Evolutionary conservation across 2,888 invertebrate genomes (phyloP), one percentile per base, ranked within the genome.

Genomic region (Plebejus melissa): DNA sequence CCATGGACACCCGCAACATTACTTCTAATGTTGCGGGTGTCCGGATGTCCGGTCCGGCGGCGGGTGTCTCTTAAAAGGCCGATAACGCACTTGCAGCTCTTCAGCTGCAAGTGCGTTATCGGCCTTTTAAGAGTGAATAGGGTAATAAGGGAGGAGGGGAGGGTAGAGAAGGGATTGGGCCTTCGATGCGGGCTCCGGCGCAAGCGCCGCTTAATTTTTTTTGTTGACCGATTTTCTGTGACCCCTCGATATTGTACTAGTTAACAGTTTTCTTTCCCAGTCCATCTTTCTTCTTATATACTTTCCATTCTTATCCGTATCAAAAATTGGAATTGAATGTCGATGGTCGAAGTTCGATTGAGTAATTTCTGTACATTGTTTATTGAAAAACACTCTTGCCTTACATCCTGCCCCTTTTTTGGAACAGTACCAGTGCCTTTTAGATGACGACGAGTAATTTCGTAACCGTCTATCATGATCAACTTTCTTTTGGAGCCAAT

Each of bases 381-480:
- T 72, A 11, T 79, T 77, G 4, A 86, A 69, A 50, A 78, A 80
- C 1, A 86, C 78, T 76, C 80, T 84, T 1, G 86, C 85, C 58
- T 81, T 84, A 74, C 87, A 87, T 0, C 85, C 85, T 74, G 82
- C 84, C 0, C 74, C 6, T 57, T 80, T 82, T 60, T 82, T 81
- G 0, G 86, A 87, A 75, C 86, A 87, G 57, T 86, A 87, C 83
- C 83, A 84, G 46, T 79, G 79, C 4, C 74, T 77, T 16, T 78
- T 77, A 22, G 69, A 81, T 50, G 78, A 81, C 16, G 81, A 80
- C 0, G 84, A 81, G 71, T 82, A 86, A 0, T 85, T 85, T n/a
- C n/a, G 65, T 79, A 86, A 0, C 83, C 81, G 0, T 80, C 74
- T 11, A 83, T 74, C 69, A 84, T 81, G 0, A 83, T 75, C 32